Percentiles rank a stretch among this genome's conserved stretches.
Evolutionary conservation across 2,113 vertebrate genomes (phyloP).

Genomic region (Tursiops truncatus): DNA sequence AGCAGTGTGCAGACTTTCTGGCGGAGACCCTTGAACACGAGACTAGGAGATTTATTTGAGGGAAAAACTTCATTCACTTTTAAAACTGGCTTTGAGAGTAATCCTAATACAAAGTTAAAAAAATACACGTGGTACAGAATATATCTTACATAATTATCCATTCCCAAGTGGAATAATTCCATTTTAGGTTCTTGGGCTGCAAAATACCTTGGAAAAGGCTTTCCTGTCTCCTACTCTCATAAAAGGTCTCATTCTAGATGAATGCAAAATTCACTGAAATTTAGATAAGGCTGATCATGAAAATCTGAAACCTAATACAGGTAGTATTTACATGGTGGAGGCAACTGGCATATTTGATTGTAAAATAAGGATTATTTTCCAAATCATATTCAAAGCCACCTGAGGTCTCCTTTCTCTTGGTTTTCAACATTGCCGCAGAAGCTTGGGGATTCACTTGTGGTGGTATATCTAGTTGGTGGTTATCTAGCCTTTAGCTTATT

Average conservation of each 20-base stretch:
- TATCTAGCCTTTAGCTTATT: neutral
- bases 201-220: neutral
- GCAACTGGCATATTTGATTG: neutral
- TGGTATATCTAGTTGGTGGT: neutral
- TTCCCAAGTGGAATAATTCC: neutral
- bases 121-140: neutral
- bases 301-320: neutral
- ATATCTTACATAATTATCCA: neutral
- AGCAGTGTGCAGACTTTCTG: neutral
- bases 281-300: neutral
- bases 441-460: neutral
- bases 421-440: neutral
- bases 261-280: neutral
- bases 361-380: neutral
- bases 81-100: neutral
- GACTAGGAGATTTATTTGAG: neutral
- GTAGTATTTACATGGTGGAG: neutral
- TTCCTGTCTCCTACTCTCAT: neutral
- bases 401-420: neutral
- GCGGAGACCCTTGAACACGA: neutral
- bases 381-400: neutral
- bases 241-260: neutral
- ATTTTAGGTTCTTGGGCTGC: neutral
- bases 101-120: constrained; percentile 19
- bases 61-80: constrained; percentile 26